Base-by-base conservation (phyloP, 2,113 vertebrate species). In the Ariopsis seemanni region DNA sequence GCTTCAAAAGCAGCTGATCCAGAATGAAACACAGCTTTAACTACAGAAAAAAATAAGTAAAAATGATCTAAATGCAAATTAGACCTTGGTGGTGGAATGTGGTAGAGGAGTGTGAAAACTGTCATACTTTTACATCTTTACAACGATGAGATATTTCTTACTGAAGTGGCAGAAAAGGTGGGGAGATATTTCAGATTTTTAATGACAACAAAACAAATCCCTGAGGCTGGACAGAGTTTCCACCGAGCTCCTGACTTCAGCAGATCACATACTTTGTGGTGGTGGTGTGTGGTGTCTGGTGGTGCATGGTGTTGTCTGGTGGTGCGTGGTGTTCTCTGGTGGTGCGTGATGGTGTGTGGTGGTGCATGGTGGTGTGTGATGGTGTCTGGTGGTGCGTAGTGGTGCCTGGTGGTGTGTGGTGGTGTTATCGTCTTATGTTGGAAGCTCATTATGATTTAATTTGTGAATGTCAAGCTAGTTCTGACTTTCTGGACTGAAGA, bases 401-500 rank as follows among this genome's bases (percentile, higher is more conserved):
- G 63, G 10, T 27, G 63, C 25, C 11, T 9, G 25, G 25, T 27
- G 25, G 62, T 11, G 58, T 10, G 9, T 67, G 2, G 25, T 27
- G 63, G 10, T 27, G 63, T 30, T 81, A 27, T 22, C 18, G 25
- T 42, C 9, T 53, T 27, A 11, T 25, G 67, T 42, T 42, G 52
- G n/a, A 10, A 5, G 6, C 14, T 34, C 52, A 6, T 86, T 55
- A 80, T 67, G 20, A 81, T 86, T 80, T 69, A 0, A 80, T 80
- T 80, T 80, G 75, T 30, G 42, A 78, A 78, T 50, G 72, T 85
- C 84, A 48, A 63, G 80, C 55, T 78, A 85, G 82, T 87, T 20
- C 27, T 58, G 55, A 30, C 27, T 81, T 42, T 34, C 9, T 42
- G 52, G 25, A 55, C 25, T 7, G 14, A 27, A 55, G 25, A 52